These are phyloP conservation scores for Poliocrania exsul DNA, from an alignment of 2,797 vertebrate species.

Conservation along the genomic window DNA sequence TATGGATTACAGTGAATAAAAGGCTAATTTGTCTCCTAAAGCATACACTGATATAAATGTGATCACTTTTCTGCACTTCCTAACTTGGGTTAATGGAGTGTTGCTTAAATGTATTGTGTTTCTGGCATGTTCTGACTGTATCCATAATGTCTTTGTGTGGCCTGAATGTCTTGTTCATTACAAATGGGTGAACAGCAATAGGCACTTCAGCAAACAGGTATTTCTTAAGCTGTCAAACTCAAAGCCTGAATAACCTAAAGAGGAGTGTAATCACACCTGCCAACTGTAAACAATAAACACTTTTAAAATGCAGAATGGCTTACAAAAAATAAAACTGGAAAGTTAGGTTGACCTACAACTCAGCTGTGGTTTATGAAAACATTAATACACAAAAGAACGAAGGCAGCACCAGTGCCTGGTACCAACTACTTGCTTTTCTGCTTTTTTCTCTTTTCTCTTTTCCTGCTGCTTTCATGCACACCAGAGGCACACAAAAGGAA, in stretches of 20 bases:
- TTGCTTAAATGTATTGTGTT: not conserved
- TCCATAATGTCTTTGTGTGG: not conserved
- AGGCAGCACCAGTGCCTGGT: not conserved
- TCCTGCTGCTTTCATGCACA: not conserved
- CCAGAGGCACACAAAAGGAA: not conserved
- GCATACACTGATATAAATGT: slow-evolving; percentile 2
- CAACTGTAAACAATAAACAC: not conserved
- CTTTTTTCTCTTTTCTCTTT: not conserved
- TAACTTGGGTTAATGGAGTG: slow-evolving; percentile 18
- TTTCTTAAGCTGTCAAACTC: slow-evolving; percentile 14
- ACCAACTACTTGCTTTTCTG: not conserved
- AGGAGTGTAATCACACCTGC: not conserved
- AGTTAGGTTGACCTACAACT: not conserved
- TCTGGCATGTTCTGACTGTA: not conserved
- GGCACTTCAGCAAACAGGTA: slow-evolving; percentile 17
- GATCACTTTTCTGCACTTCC: not conserved
- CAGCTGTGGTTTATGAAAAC: not conserved
- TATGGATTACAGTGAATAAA: slow-evolving; percentile 18
- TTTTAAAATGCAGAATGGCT: not conserved
- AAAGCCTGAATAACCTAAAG: not conserved
- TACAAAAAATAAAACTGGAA: not conserved
- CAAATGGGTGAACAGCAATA: not conserved
- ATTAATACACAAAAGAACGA: not conserved
- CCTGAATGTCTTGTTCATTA: slow-evolving; percentile 16
- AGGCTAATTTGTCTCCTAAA: slow-evolving; percentile 31